Evolutionary conservation across 2,797 vertebrate species (phyloP).

Genomic region (Myotis findleyi): DNA sequence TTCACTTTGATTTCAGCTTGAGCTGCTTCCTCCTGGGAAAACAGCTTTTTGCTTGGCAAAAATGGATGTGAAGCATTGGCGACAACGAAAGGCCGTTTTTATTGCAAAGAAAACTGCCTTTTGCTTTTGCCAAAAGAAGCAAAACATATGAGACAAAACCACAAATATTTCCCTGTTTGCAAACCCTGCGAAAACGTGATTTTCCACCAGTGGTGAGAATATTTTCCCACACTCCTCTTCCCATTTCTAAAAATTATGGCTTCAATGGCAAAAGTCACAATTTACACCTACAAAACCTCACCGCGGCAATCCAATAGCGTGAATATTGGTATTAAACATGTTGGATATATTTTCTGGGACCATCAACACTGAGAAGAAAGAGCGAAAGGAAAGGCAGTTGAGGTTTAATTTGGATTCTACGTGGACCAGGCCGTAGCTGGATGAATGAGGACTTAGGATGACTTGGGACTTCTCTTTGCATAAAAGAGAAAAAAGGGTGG

Average conservation of each 20-base stretch:
- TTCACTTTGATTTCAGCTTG: conserved; percentile 82
- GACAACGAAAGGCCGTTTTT: conserved; percentile 84
- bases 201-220: conserved; percentile 80
- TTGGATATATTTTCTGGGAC: neutral
- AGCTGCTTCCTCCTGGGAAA: conserved; percentile 83
- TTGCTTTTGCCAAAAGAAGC: conserved; percentile 84
- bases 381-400: neutral
- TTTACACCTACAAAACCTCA: conserved; percentile 33
- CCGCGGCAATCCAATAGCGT: neutral
- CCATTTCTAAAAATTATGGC: conserved; percentile 71
- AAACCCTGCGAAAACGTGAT: conserved; percentile 83
- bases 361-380: neutral
- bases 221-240: conserved; percentile 68
- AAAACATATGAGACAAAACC: conserved; percentile 85
- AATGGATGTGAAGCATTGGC: conserved; percentile 84
- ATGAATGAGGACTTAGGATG: neutral
- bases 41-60: conserved; percentile 85
- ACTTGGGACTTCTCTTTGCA: neutral
- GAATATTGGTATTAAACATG: conserved; percentile 17
- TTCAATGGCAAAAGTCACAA: conserved; percentile 51
- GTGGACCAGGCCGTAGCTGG: neutral
- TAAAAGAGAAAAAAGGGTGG: neutral
- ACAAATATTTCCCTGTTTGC: conserved; percentile 85
- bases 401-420: neutral
- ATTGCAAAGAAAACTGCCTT: conserved; percentile 85